Base-by-base conservation (phyloP, 1,140 invertebrate species). In the Pinna nobilis region DNA sequence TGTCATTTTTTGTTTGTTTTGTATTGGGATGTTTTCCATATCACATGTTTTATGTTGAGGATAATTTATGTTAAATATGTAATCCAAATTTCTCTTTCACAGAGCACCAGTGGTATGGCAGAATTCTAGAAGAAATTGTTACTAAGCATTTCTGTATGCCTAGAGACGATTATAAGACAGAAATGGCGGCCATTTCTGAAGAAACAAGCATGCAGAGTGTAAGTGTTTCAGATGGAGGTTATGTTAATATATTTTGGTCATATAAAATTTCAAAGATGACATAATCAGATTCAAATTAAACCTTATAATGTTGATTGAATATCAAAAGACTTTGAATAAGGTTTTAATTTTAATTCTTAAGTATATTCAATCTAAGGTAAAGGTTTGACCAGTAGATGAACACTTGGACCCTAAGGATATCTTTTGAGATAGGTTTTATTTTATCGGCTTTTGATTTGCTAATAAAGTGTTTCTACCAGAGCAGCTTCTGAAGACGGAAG, bases 61-160 rank as follows among this genome's bases (percentile, higher is more conserved):
- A 20, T 6, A 30, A 47, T 13, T 9, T n/a, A 61, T 47, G 25
- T 9, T 20, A 28, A 44, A 28, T 11, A 44, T 7, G 5, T 0
- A 44, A 7, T 35, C 20, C 18, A 6, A 23, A n/a, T 6, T 61
- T 61, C 47, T 23, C 5, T 20, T 53, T 39, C 32, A 37, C 67
- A 88, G 87, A 88, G 74, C 44, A 65, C 13, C 72, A 61, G 28
- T 87, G 86, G 85, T 88, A 86, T 76, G 59, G 65, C 37, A 64
- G 71, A n/a, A 63, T 74, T 2, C 61, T 88, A 23, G 83, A 84
- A 60, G 80, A 84, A 20, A 70, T 82, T 35, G 80, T 82, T 2
- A 63, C 84, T 23, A 86, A 85, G 67, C 79, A 88, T 68, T 86
- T 88, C 70, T 88, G 87, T 78, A 77, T 78, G 33, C 76, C 82